Evolutionary conservation across 2,888 invertebrate species (phyloP).

Genomic region (Agriopis aurantiaria): DNA sequence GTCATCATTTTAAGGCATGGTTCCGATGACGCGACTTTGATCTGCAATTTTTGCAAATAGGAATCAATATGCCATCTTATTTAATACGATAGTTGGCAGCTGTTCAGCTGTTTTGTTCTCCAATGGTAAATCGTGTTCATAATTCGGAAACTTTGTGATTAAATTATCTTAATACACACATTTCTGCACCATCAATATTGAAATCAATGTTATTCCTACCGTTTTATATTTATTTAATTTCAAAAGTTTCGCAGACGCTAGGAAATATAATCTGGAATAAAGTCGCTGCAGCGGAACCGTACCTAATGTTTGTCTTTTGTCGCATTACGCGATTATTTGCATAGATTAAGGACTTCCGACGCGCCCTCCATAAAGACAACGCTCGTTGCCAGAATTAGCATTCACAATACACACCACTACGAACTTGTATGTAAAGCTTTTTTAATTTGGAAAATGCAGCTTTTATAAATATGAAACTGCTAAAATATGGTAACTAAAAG

Average conservation of each 20-base stretch:
- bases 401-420: conserved; percentile 29
- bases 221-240: no score
- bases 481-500: background rate
- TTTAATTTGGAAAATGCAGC: background rate
- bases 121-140: no score
- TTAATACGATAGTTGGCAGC: no score
- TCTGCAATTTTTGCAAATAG: conserved; percentile 6
- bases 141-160: no score
- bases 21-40: conserved; percentile 40
- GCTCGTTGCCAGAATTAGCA: conserved; percentile 58
- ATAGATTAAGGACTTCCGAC: conserved; percentile 60
- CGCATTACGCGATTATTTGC: conserved; percentile 64
- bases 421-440: background rate
- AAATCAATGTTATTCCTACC: no score
- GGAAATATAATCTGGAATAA: conserved; percentile 17
- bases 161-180: no score
- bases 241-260: background rate
- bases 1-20: conserved; percentile 56
- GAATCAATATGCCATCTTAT: no score
- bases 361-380: conserved; percentile 61
- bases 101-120: no score
- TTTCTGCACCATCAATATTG: no score
- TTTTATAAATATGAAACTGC: background rate
- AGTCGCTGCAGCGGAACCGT: conserved; percentile 45
- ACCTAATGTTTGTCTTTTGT: conserved; percentile 42